These are phyloP conservation scores for Luscinia luscinia DNA, from an alignment of 2,797 vertebrate species.

Conservation along the genomic window DNA sequence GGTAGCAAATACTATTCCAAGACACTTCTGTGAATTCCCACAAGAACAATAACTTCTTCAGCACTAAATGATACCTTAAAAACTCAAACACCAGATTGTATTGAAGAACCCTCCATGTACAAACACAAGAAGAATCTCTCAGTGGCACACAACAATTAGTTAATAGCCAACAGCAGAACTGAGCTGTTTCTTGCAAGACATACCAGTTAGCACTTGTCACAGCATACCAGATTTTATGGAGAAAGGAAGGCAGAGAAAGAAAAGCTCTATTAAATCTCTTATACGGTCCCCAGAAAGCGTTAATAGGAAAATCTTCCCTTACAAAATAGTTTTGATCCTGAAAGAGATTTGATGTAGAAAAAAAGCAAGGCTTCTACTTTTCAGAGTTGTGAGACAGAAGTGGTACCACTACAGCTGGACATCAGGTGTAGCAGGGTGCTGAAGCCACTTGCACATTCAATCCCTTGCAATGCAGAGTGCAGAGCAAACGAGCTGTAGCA, in stretches of 20 bases:
- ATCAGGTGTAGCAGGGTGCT: rapidly evolving
- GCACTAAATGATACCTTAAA: not conserved
- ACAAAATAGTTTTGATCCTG: not conserved
- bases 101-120: not conserved
- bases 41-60: not conserved
- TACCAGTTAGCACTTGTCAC: not conserved
- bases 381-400: not conserved
- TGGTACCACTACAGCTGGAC: not conserved
- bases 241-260: not conserved
- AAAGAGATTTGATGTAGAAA: not conserved
- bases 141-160: not conserved
- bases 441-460: not conserved
- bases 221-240: not conserved
- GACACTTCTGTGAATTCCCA: not conserved
- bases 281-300: not conserved
- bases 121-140: not conserved
- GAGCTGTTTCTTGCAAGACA: not conserved
- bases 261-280: not conserved
- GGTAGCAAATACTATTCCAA: not conserved
- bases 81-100: not conserved
- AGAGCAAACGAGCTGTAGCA: not conserved
- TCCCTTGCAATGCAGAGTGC: not conserved
- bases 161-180: not conserved
- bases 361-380: not conserved
- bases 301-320: not conserved